phyloP scores from a whole-genome alignment of 2,797 vertebrate species.

The Chelonia mydas region DNA sequence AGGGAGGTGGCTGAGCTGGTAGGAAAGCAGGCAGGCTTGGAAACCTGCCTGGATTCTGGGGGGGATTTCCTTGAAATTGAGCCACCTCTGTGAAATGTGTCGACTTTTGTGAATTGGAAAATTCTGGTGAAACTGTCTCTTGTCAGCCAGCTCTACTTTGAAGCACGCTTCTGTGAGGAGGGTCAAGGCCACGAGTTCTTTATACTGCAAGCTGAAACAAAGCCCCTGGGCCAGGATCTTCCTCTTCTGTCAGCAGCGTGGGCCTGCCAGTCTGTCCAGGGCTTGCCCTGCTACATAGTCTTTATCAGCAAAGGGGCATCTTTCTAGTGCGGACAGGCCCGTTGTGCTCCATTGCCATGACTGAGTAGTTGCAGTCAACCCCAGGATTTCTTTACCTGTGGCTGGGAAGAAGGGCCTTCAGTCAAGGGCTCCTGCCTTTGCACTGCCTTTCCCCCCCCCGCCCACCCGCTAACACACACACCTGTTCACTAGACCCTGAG shows the following conservation, averaged over 20 bases:
- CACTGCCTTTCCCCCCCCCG: no score
- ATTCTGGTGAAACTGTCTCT: background rate
- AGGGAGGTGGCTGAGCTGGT: background rate
- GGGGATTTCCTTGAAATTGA: background rate
- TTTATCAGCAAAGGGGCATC: background rate
- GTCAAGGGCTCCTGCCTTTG: background rate
- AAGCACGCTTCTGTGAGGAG: accelerated
- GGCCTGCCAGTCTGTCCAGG: background rate
- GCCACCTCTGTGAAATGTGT: background rate
- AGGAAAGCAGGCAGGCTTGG: background rate
- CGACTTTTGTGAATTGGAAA: background rate
- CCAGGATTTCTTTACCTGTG: background rate
- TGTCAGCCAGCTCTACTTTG: background rate
- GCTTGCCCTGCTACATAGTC: background rate
- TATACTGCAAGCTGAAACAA: background rate
- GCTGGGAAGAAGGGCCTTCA: background rate
- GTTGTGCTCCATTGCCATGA: background rate
- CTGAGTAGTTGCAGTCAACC: background rate
- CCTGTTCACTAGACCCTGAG: background rate
- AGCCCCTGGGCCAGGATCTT: background rate
- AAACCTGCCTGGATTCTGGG: background rate
- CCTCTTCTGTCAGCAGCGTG: background rate
- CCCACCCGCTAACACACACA: no score
- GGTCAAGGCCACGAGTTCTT: background rate
- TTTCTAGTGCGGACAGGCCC: background rate